Base-by-base conservation (phyloP, 2,113 vertebrate genomes). In the Daphoenositta chrysoptera region DNA sequence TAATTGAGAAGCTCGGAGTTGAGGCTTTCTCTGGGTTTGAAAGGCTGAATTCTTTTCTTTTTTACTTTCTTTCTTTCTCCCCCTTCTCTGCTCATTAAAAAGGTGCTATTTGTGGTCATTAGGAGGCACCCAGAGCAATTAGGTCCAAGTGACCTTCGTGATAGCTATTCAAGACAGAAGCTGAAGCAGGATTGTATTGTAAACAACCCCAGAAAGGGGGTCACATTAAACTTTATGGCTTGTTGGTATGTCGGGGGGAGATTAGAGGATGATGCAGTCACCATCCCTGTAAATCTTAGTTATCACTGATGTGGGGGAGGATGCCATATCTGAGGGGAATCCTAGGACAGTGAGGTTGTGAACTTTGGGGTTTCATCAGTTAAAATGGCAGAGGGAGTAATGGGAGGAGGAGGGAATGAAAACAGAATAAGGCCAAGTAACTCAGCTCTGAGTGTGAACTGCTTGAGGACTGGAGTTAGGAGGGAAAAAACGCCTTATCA, bases 111-210 rank as follows among this genome's bases (percentile, higher is more conserved):
- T 97, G 84, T 92, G 96, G 97, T 98, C 97, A 98, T 98, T 98
- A 98, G 97, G 96, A 89, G 95, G 97, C 96, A 98, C 98, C 98
- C 98, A 97, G 97, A 81, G 95, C 98, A 98, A 97, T 98, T 98
- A 98, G 97, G 93, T 93, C 96, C 96, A 93, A 98, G 96, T 97
- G 96, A 98, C 97, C 98, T 95, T 95, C 97, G 83, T 98, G 98
- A 98, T 98, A 89, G 97, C 97, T 98, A 98, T 98, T 98, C 97
- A 98, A 98, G 98, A 98, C 98, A 98, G 97, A 98, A 98, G 98
- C 98, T 96, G 93, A 93, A 95, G 95, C 97, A 94, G 87, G 94
- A 96, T 96, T 97, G 96, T 86, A 68, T 97, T 97, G 96, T 97
- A 97, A 98, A 98, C 96, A 97, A 89, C 91, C 95, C 75, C 95